A percentile compares a stretch with the other conserved stretches of the same genome.
Evolutionary conservation across 2,113 vertebrate genomes (phyloP).

Genomic region (Tyto alba): DNA sequence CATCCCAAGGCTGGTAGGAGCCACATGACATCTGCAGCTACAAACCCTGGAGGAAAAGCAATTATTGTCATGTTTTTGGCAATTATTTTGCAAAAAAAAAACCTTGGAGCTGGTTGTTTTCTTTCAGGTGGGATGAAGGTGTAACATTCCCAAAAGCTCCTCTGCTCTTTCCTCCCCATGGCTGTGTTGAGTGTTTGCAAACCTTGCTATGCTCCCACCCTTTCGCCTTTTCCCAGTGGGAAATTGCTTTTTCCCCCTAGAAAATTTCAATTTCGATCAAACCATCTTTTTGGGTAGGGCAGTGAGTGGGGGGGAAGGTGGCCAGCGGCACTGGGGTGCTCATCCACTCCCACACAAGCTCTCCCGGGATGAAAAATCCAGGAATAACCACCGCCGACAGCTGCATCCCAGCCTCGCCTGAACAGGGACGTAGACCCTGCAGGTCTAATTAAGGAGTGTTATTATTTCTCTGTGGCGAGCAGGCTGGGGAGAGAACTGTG

Average conservation of each 20-base stretch:
- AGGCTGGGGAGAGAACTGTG: neutral
- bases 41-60: fast-evolving
- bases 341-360: fast-evolving
- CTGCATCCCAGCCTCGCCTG: neutral
- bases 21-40: fast-evolving
- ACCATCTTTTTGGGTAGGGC: neutral
- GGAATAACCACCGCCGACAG: neutral
- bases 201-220: neutral
- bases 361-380: neutral
- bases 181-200: neutral
- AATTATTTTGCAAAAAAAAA: neutral
- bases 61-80: fast-evolving
- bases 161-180: neutral
- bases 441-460: neutral
- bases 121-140: neutral
- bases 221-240: neutral
- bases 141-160: fast-evolving
- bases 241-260: neutral
- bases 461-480: neutral
- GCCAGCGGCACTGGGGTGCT: neutral
- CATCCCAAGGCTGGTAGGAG: neutral
- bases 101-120: neutral
- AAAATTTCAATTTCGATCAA: neutral
- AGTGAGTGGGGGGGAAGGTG: neutral
- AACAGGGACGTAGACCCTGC: neutral